A percentile compares a stretch with the other conserved stretches of the same genome.
Evolutionary conservation across 2,797 vertebrate genomes (phyloP).

Genomic region (Galago senegalensis): DNA sequence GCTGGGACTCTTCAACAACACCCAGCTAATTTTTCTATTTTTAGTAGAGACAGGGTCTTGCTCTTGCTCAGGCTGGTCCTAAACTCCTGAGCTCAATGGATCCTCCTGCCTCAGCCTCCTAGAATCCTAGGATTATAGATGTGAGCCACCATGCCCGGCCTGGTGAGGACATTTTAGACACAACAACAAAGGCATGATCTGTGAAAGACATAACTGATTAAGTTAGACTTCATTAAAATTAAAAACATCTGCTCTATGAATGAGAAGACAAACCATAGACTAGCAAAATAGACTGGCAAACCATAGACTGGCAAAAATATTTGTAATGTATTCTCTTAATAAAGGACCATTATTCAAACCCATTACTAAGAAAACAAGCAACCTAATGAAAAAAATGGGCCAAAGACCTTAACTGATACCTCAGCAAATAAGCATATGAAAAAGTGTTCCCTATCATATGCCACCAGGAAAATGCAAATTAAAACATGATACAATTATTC

Average conservation of each 20-base stretch:
- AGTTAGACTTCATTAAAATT: neutral
- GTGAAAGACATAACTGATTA: neutral
- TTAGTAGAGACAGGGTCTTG: too few species aligned
- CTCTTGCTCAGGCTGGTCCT: too few species aligned
- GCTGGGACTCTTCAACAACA: too few species aligned
- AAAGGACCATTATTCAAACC: neutral
- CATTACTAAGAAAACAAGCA: neutral
- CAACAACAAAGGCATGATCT: neutral
- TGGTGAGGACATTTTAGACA: neutral
- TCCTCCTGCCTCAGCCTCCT: too few species aligned
- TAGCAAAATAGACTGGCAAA: neutral
- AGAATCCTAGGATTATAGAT: too few species aligned
- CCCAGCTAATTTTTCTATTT: too few species aligned
- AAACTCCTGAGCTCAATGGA: too few species aligned
- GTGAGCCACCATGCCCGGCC: too few species aligned
- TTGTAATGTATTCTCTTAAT: neutral
- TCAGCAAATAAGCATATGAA: neutral
- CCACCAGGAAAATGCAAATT: neutral
- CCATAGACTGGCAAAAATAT: neutral
- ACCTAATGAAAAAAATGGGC: neutral
- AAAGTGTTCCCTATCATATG: neutral
- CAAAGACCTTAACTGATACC: neutral
- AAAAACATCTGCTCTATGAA: neutral
- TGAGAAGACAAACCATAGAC: neutral
- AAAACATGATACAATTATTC: neutral